phyloP scores from a whole-genome alignment of 1,140 invertebrate species.

The Ooceraea biroi region DNA sequence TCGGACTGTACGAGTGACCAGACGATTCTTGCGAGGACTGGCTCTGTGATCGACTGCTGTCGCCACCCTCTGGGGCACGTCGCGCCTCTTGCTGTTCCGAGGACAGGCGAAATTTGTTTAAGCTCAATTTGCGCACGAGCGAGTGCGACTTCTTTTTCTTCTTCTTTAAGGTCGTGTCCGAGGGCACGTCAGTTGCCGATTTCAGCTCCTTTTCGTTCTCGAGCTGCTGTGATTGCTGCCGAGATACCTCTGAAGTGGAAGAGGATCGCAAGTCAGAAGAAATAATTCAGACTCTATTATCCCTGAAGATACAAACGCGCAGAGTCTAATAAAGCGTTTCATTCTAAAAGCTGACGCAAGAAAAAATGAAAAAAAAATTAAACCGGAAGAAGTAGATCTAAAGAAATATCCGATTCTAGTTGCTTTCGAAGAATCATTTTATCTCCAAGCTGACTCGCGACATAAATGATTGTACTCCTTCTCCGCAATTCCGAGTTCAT shows the following conservation, averaged over 20 bases:
- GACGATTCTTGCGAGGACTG: constrained; percentile 83
- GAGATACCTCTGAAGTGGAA: constrained; percentile 53
- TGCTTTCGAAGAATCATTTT: too few relatives aligned
- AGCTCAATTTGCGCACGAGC: constrained; percentile 80
- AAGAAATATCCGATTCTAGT: not conserved
- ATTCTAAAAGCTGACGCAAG: not conserved
- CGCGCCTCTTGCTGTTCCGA: constrained; percentile 77
- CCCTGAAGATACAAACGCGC: not conserved
- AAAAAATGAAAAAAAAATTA: not conserved
- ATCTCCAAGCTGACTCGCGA: too few relatives aligned
- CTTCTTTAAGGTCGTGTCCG: constrained; percentile 74
- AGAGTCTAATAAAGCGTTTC: not conserved
- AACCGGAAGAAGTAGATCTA: not conserved
- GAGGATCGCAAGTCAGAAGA: constrained; percentile 29
- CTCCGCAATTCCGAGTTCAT: not conserved
- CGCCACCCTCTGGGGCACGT: constrained; percentile 80
- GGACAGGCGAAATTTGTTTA: constrained; percentile 81
- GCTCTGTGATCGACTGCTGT: constrained; percentile 80
- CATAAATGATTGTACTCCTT: too few relatives aligned
- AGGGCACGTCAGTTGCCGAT: constrained; percentile 11
- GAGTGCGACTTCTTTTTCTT: constrained; percentile 80
- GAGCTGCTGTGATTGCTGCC: constrained; percentile 50
- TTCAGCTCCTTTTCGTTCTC: constrained; percentile 27
- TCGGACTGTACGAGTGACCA: constrained; percentile 73
- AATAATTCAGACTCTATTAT: not conserved